Evolutionary conservation across 2,113 vertebrate species (phyloP), one percentile per base, ranked within the genome.

Genomic region (Trogon melanurus): DNA sequence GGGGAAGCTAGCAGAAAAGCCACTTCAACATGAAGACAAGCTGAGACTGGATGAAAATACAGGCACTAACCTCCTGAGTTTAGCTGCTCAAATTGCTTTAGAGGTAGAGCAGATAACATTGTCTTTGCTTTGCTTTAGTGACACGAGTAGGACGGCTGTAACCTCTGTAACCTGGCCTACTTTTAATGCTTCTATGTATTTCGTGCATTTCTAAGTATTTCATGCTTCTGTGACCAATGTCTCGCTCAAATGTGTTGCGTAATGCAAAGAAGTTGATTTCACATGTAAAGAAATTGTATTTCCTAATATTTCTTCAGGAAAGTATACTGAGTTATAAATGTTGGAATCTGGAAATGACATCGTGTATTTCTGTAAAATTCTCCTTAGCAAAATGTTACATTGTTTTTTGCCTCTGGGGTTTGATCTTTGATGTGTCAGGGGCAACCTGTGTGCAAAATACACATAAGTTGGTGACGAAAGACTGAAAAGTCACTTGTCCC

Each of bases 51-150:
- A 97, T 67, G 97, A 97, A 91, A 96, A 78, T 38, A 97, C 98
- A 91, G 95, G 97, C 66, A 97, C 96, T 58, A 96, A 82, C 88
- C 97, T 99, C 70, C 96, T 99, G 75, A 98, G 94, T 95, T 97
- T 99, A 95, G 98, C 98, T 81, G 98, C 98, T 91, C 98, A 99
- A 64, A 98, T 99, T 91, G 99, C 99, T 95, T 96, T 99, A 89
- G 98, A 99, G 98, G 99, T 99, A 97, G 80, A 66, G 27, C 50
- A 85, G 38, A 76, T 72, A 67, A 48, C 6, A 4, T 53, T 76
- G 17, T 60, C 47, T 85, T 70, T 61, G 20, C 53, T 85, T 80
- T 38, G 21, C 54, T 56, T 75, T 81, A 36, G 36, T 85, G 50
- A 5, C 53, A 11, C 8, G 88, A 65, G 30, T 61, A 54, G 56